Percentiles rank a stretch among this genome's conserved stretches.
These are phyloP conservation scores for Ophion costatus DNA, from an alignment of 2,888 invertebrate species.

Conservation along the genomic window DNA sequence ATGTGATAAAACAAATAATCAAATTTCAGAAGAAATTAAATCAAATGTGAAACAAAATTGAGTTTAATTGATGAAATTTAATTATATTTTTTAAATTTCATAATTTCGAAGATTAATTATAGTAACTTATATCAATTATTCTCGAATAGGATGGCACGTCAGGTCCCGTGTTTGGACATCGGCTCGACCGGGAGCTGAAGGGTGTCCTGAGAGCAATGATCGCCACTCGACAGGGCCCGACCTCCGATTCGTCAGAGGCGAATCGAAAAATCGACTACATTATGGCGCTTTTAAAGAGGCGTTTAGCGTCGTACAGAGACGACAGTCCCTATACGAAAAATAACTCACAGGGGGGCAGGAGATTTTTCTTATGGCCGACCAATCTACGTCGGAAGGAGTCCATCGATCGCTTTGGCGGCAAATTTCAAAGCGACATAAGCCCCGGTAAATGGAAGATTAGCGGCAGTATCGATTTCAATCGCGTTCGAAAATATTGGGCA, in stretches of 20 bases:
- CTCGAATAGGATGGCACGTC: background rate
- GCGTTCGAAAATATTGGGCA: no score
- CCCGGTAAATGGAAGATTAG: no score
- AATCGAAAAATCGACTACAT: slow-evolving; percentile 12
- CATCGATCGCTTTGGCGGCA: no score
- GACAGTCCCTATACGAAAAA: background rate
- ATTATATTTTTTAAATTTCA: background rate
- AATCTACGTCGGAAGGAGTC: no score
- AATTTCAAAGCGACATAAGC: no score
- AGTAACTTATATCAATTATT: background rate
- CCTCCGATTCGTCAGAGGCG: background rate
- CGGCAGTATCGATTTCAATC: no score
- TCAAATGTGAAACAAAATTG: no score
- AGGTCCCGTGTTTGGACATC: slow-evolving; percentile 1
- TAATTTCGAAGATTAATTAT: background rate
- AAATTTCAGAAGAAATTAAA: no score
- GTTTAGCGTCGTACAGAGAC: background rate
- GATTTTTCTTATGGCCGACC: background rate
- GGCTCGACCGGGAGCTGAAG: slow-evolving; percentile 18
- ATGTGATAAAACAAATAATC: no score
- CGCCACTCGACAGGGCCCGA: background rate
- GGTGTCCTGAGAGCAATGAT: slow-evolving; percentile 19
- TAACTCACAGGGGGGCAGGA: background rate
- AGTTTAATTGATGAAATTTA: background rate
- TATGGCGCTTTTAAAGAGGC: slow-evolving; percentile 15